Conservation (phyloP, 2,888 invertebrate species). For the Pedicia rivosa region DNA sequence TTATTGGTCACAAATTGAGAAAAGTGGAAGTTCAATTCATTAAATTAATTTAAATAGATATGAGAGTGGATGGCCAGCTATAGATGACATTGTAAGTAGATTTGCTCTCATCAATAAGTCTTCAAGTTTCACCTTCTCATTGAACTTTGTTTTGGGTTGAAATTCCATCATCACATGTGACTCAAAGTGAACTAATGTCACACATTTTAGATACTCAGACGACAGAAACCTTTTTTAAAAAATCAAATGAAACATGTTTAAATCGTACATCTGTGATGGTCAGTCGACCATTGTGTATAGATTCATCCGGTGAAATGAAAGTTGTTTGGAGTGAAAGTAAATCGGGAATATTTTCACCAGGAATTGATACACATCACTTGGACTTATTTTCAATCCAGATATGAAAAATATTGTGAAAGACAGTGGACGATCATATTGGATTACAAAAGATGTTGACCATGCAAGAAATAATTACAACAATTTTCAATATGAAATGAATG, state of each 20-base stretch:
- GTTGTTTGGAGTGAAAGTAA: slow-evolving; percentile 3
- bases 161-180: slow-evolving; percentile 16
- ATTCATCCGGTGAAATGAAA: slow-evolving; percentile 3
- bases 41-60: slow-evolving; percentile 48
- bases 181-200: slow-evolving; percentile 15
- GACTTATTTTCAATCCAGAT: slow-evolving; percentile 16
- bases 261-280: neutral
- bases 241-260: neutral
- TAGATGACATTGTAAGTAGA: too few relatives aligned
- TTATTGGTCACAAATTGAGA: slow-evolving; percentile 58
- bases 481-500: slow-evolving; percentile 18
- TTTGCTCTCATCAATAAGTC: too few relatives aligned
- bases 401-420: slow-evolving; percentile 21
- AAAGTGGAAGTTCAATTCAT: slow-evolving; percentile 40
- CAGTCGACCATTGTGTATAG: neutral
- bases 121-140: slow-evolving; percentile 61
- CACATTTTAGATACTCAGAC: neutral
- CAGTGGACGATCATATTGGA: slow-evolving; percentile 23
- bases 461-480: slow-evolving; percentile 22
- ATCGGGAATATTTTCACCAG: slow-evolving; percentile 2
- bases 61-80: slow-evolving; percentile 35
- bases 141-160: slow-evolving; percentile 67
- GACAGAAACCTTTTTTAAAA: neutral
- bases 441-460: slow-evolving; percentile 20
- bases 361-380: slow-evolving; percentile 15